Evolutionary conservation across 2,797 vertebrate species (phyloP).

Genomic region (Oryzias sinensis): DNA sequence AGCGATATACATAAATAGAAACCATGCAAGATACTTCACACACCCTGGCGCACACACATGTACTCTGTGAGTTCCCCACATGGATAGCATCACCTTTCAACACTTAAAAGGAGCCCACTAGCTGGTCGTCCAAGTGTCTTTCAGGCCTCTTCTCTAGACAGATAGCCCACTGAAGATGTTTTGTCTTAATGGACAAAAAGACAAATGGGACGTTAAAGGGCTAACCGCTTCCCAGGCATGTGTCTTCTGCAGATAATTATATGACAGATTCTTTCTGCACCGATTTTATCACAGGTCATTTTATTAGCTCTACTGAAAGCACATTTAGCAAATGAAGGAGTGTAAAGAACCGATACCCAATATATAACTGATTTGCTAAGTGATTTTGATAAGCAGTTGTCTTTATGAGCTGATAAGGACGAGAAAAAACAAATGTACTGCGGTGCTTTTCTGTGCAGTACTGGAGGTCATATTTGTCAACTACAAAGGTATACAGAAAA

Average conservation of each 20-base stretch:
- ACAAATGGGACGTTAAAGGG: conserved; percentile 73
- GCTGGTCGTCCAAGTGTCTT: conserved; percentile 78
- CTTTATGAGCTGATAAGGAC: conserved; percentile 1
- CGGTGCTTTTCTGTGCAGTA: no score
- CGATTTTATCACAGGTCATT: conserved; percentile 75
- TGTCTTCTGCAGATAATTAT: conserved; percentile 77
- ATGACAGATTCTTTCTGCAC: conserved; percentile 74
- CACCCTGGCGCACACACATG: conserved; percentile 2
- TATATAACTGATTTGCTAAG: conserved; percentile 35
- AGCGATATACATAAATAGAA: conserved; percentile 15
- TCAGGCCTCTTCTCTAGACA: conserved; percentile 62
- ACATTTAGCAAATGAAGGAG: conserved; percentile 34
- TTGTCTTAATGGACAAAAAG: conserved; percentile 81
- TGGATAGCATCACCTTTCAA: conserved; percentile 80
- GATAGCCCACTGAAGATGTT: conserved; percentile 59
- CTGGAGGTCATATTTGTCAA: no score
- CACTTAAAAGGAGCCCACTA: conserved; percentile 64
- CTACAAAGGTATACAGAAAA: no score
- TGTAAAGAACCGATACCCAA: conserved; percentile 47
- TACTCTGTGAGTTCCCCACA: conserved; percentile 44
- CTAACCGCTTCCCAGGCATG: conserved; percentile 59
- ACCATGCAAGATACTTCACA: not conserved
- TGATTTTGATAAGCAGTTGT: conserved; percentile 9
- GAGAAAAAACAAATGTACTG: not conserved
- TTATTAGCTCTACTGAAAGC: conserved; percentile 50